phyloP scores from a whole-genome alignment of 1,140 invertebrate species.

The Lepidotrigona ventralis region DNA sequence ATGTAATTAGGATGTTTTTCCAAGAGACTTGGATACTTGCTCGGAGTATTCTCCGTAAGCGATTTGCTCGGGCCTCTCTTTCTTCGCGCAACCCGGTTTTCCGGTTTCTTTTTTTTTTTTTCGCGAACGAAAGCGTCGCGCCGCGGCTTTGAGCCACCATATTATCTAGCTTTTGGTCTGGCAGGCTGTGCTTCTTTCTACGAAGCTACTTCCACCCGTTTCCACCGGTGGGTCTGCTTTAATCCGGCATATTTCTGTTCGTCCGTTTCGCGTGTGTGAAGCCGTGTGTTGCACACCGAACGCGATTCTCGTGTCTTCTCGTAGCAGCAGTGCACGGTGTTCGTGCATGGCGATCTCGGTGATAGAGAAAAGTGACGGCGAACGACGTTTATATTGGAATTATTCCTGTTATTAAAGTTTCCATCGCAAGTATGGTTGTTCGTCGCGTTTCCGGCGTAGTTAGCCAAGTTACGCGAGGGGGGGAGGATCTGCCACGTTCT shows the following conservation, averaged over 20 bases:
- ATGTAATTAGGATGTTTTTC: not conserved
- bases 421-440: slow-evolving; percentile 43
- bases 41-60: not conserved
- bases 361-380: not conserved
- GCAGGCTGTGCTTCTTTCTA: not conserved
- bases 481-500: not conserved
- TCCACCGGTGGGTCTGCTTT: slow-evolving; percentile 32
- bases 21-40: not conserved
- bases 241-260: slow-evolving; percentile 50
- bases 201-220: not conserved
- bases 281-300: not conserved
- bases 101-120: not conserved
- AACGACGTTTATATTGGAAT: slow-evolving; percentile 48
- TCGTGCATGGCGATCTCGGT: not conserved
- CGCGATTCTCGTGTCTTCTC: not conserved
- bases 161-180: slow-evolving; percentile 27
- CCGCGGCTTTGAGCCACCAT: slow-evolving; percentile 6
- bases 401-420: slow-evolving; percentile 62
- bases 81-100: not conserved
- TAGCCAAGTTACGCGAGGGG: slow-evolving; percentile 13
- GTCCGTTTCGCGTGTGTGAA: slow-evolving; percentile 23
- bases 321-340: too few species aligned
- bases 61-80: not conserved
- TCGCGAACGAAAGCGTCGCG: slow-evolving; percentile 20
- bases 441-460: slow-evolving; percentile 15